A percentile compares a stretch with the other conserved stretches of the same genome.
phyloP scores from a whole-genome alignment of 1,140 invertebrate genomes.

The Drosophila arizonae region DNA sequence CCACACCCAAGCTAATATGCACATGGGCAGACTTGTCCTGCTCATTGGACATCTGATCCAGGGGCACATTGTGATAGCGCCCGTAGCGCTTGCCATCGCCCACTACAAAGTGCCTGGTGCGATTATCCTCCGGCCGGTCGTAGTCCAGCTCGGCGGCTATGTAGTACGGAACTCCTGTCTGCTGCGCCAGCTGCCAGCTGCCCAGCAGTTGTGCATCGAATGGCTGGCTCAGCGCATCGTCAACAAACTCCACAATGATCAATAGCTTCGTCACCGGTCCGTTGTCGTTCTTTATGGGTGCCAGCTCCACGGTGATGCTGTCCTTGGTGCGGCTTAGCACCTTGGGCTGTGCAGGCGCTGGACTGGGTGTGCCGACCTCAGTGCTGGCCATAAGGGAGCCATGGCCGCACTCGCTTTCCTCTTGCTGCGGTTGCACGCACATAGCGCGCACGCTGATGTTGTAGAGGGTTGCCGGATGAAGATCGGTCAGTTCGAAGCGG shows the following conservation, averaged over 20 bases:
- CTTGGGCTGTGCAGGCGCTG: conserved; percentile 85
- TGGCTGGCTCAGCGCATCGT: conserved; percentile 85
- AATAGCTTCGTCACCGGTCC: conserved; percentile 89
- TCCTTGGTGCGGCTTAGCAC: conserved; percentile 85
- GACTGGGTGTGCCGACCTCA: conserved; percentile 87
- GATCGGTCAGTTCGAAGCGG: conserved; percentile 84
- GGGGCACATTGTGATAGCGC: conserved; percentile 90
- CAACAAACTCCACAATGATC: conserved; percentile 86
- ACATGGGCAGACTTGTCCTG: conserved; percentile 84
- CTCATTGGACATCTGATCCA: conserved; percentile 82
- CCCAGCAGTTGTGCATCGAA: conserved; percentile 84
- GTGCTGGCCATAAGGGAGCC: conserved; percentile 86
- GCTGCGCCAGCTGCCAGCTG: conserved; percentile 85
- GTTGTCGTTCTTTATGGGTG: conserved; percentile 87
- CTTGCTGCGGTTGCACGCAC: conserved; percentile 84
- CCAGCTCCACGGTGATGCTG: conserved; percentile 86
- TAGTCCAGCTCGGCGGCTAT: conserved; percentile 89
- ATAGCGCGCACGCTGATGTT: conserved; percentile 87
- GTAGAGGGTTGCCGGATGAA: conserved; percentile 89
- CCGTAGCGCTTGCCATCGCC: conserved; percentile 90
- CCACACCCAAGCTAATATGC: conserved; percentile 88
- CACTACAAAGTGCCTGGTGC: conserved; percentile 87
- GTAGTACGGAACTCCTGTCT: conserved; percentile 88
- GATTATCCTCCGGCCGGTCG: conserved; percentile 66
- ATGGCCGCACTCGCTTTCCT: conserved; percentile 84